Conservation (phyloP, 2,113 vertebrate genomes). For the Garra rufa region DNA sequence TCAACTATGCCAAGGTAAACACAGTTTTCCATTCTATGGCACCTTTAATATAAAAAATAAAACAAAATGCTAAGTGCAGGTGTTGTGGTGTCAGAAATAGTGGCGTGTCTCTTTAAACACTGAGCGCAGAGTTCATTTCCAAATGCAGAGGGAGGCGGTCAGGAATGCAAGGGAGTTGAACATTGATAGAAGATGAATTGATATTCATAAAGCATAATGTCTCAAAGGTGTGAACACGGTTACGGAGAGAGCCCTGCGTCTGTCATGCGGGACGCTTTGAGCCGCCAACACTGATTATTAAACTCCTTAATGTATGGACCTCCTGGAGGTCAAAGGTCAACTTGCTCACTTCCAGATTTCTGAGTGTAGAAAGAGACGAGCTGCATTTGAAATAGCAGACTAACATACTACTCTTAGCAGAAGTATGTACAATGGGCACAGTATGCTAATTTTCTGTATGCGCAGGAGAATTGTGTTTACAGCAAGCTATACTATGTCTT, state of each 20-base stretch:
- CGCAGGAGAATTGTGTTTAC: not conserved
- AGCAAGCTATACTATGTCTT: no score
- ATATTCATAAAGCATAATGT: conserved; percentile 56
- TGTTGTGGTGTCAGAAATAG: not conserved
- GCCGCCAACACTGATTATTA: conserved; percentile 33
- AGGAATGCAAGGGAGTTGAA: conserved; percentile 71
- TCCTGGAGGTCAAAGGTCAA: conserved; percentile 30
- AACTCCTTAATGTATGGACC: conserved; percentile 34
- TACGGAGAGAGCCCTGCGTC: not conserved
- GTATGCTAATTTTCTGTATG: not conserved
- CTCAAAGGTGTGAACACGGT: conserved; percentile 46
- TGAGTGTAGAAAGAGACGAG: conserved; percentile 1
- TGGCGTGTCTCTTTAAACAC: conserved; percentile 36
- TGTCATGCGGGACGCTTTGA: conserved; percentile 40
- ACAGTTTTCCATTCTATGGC: no score
- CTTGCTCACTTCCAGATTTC: not conserved
- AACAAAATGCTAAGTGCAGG: no score
- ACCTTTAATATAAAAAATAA: no score
- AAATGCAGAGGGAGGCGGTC: conserved; percentile 41
- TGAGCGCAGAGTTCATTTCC: conserved; percentile 55
- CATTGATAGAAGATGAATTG: conserved; percentile 64
- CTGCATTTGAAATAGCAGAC: not conserved
- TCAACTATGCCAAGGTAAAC: no score
- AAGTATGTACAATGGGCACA: not conserved
- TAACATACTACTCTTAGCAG: not conserved